Conservation (phyloP, 2,888 invertebrate species). For the Petrophora chlorosata region DNA sequence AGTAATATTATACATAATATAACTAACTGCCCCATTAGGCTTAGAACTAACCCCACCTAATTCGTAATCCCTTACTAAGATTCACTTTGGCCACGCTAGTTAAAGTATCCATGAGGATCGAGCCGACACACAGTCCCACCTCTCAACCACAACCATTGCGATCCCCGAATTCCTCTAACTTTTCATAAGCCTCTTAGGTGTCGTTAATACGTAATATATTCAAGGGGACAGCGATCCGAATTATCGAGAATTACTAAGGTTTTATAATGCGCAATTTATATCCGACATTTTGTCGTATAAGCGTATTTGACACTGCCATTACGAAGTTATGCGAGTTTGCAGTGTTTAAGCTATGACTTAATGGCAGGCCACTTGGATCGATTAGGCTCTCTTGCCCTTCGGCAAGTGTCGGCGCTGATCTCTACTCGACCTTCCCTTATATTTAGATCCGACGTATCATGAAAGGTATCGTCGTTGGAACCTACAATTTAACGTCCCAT, state of each 20-base stretch:
- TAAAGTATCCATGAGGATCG: no score
- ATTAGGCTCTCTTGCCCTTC: conserved; percentile 52
- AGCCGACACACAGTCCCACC: conserved; percentile 12
- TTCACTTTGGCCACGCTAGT: neutral
- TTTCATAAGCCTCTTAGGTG: conserved; percentile 40
- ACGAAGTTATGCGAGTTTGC: conserved; percentile 52
- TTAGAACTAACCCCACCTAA: conserved; percentile 11
- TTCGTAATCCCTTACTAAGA: conserved; percentile 10
- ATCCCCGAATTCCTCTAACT: conserved; percentile 26
- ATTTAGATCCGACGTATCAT: conserved; percentile 19
- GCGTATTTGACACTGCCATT: conserved; percentile 45
- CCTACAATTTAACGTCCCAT: no score
- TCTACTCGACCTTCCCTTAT: conserved; percentile 39
- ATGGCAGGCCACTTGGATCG: conserved; percentile 49
- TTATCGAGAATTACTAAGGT: conserved; percentile 29
- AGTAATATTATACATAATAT: no score
- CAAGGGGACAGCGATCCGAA: conserved; percentile 34
- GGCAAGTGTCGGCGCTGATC: conserved; percentile 43
- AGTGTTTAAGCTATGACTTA: conserved; percentile 47
- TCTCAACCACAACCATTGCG: conserved; percentile 10
- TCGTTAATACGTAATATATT: conserved; percentile 38
- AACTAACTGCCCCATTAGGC: conserved; percentile 14
- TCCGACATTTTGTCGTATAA: conserved; percentile 24
- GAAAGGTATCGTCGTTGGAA: neutral
- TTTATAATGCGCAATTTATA: conserved; percentile 35